phyloP scores from a whole-genome alignment of 2,797 vertebrate genomes.

The Saxicola maurus region DNA sequence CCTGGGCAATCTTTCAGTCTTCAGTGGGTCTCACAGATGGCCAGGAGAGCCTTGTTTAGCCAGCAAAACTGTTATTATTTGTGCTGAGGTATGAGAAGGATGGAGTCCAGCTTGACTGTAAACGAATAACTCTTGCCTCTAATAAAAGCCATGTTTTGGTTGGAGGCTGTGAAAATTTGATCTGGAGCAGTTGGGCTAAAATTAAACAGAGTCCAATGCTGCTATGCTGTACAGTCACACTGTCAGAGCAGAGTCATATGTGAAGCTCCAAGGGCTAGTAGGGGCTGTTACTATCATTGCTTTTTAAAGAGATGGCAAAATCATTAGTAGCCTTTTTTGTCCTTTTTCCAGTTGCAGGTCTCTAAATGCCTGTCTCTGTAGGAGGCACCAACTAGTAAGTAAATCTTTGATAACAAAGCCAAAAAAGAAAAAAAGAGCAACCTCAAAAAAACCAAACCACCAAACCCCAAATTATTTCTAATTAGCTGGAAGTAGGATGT shows the following conservation, averaged over 20 bases:
- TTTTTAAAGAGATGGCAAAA: slow-evolving; percentile 9
- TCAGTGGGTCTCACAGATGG: slow-evolving; percentile 5
- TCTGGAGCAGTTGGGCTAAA: slow-evolving; percentile 34
- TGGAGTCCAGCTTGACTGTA: slow-evolving; percentile 5
- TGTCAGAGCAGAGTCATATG: neutral
- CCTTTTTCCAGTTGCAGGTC: neutral
- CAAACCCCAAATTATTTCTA: neutral
- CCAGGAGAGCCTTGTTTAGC: slow-evolving; percentile 5
- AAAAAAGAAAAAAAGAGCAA: neutral
- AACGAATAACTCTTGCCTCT: slow-evolving; percentile 29
- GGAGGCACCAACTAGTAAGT: neutral
- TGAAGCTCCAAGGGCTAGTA: neutral
- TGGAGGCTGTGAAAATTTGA: slow-evolving; percentile 41
- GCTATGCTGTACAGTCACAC: slow-evolving; percentile 1
- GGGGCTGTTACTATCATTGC: neutral
- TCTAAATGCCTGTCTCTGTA: neutral
- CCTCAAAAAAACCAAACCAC: neutral
- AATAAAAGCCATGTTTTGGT: slow-evolving; percentile 33
- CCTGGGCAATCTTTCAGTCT: slow-evolving; percentile 23
- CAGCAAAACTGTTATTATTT: slow-evolving; percentile 33
- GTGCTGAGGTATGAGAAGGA: slow-evolving; percentile 12
- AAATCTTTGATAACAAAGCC: neutral
- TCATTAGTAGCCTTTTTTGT: neutral
- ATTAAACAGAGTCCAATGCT: slow-evolving; percentile 14
- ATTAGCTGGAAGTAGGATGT: neutral